A percentile compares a stretch with the other conserved stretches of the same genome.
Evolutionary conservation across 2,888 invertebrate species (phyloP).

Genomic region (Sesamia inferens): DNA sequence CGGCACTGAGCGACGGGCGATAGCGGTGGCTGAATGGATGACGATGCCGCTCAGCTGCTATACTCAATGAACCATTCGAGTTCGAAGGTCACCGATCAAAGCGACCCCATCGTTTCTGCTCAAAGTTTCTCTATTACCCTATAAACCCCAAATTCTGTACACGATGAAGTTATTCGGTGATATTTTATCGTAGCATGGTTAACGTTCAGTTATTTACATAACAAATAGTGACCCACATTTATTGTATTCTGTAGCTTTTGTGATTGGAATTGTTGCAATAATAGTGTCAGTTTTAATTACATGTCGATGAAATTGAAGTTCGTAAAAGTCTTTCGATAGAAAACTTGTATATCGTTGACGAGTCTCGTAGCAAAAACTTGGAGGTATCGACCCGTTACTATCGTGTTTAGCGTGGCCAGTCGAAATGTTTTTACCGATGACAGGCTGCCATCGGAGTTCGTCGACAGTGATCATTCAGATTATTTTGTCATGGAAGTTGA

Average conservation of each 20-base stretch:
- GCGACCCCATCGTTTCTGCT: conserved; percentile 81
- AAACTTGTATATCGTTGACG: conserved; percentile 26
- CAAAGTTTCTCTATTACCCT: conserved; percentile 83
- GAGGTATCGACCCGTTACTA: conserved; percentile 59
- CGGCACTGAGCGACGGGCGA: conserved; percentile 83
- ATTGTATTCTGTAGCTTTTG: conserved; percentile 7
- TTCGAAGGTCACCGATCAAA: conserved; percentile 87
- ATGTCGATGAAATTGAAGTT: conserved; percentile 9
- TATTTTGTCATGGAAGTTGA: conserved; percentile 83
- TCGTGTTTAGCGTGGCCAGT: conserved; percentile 60
- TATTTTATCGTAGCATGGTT: conserved; percentile 33
- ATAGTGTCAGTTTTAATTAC: conserved; percentile 29
- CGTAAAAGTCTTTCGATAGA: conserved; percentile 5
- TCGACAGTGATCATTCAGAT: conserved; percentile 79
- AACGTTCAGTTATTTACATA: conserved; percentile 39
- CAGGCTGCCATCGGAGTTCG: conserved; percentile 75
- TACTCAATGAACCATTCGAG: conserved; percentile 88
- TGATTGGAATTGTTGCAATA: conserved; percentile 10
- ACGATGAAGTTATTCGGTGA: conserved; percentile 44
- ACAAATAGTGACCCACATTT: conserved; percentile 55
- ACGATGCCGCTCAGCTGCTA: conserved; percentile 82
- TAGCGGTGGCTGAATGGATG: conserved; percentile 81
- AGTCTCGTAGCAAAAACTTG: conserved; percentile 45
- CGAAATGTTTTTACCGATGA: conserved; percentile 74
- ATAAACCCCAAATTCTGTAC: conserved; percentile 65